Base-by-base conservation (phyloP, 2,113 vertebrate genomes). In the Collichthys lucidus region DNA sequence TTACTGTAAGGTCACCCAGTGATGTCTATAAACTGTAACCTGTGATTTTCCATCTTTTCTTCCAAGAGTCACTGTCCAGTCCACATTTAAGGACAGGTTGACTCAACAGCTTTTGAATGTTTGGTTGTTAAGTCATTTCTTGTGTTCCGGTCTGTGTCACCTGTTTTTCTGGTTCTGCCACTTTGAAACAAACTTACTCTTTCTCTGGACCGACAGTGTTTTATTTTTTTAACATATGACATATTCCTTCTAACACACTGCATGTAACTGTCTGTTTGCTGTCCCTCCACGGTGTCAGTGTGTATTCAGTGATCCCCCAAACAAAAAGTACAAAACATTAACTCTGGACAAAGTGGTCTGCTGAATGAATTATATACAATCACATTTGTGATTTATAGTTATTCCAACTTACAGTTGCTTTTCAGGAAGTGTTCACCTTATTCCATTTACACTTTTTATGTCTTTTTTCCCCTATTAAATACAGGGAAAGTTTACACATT, bases 251-350 rank as follows among this genome's bases (percentile, higher is more conserved):
- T 1, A 10, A 50, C 44, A 62, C 65, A 8, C 46, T 75, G 35
- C 50, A 2, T 44, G 29, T 77, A 26, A 89, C 17, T 19, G 0
- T 73, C 3, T 79, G 24, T 11, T 20, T 63, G 16, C 2, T 4
- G 2, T 73, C 11, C 42, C 17, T 63, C 74, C 64, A 10, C 94
- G 98, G 97, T 93, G 64, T 94, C 95, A 0, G 68, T 94, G 70
- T 94, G 95, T 1, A 88, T 98, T 60, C 93, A 0, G 76, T 99
- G 14, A 67, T 84, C 46, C 94, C 99, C 44, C 96, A 26, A 26
- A 26, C 26, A 26, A 26, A 26, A 26, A 26, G 26, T 26, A 26
- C 31, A 35, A 35, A 35, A 35, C n/a, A 35, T 6, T 35, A 35
- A 35, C 31, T 35, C 7, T 35, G 31, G 6, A 35, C 31, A 35